A percentile compares a stretch with the other conserved stretches of the same genome.
These are phyloP conservation scores for Thunnus thynnus DNA, from an alignment of 2,113 vertebrate genomes.

Conservation along the genomic window DNA sequence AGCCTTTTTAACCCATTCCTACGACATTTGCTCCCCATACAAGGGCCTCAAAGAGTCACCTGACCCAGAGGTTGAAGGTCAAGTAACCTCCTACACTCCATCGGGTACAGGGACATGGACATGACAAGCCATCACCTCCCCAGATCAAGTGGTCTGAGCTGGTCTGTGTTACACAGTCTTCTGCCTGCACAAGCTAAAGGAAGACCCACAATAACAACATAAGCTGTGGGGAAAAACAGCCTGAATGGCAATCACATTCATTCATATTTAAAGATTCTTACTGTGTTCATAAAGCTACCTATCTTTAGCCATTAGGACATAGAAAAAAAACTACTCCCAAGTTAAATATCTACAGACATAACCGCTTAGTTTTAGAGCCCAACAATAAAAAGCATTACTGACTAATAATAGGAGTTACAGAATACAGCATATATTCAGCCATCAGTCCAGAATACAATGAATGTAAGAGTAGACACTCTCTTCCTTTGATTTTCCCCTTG, in stretches of 20 bases:
- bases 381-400: background rate
- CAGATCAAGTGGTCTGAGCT: constrained; percentile 56
- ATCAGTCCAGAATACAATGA: background rate
- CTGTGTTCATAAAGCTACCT: background rate
- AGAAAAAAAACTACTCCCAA: background rate
- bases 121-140: constrained; percentile 67
- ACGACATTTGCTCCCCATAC: constrained; percentile 67
- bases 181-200: constrained; percentile 46
- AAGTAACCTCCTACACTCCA: constrained; percentile 74
- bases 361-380: background rate
- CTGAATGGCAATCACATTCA: constrained; percentile 18
- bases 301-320: background rate
- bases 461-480: background rate
- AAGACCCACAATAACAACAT: constrained; percentile 31
- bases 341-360: constrained; percentile 13
- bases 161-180: constrained; percentile 35
- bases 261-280: constrained; percentile 12
- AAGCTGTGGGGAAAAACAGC: background rate
- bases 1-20: constrained; percentile 79
- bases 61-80: constrained; percentile 77
- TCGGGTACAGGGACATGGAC: constrained; percentile 57
- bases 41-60: constrained; percentile 79
- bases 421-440: background rate
- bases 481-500: constrained; percentile 5
- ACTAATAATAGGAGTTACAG: constrained; percentile 2